Evolutionary conservation across 2,113 vertebrate genomes (phyloP).

Genomic region (Hippopotamus amphibius): DNA sequence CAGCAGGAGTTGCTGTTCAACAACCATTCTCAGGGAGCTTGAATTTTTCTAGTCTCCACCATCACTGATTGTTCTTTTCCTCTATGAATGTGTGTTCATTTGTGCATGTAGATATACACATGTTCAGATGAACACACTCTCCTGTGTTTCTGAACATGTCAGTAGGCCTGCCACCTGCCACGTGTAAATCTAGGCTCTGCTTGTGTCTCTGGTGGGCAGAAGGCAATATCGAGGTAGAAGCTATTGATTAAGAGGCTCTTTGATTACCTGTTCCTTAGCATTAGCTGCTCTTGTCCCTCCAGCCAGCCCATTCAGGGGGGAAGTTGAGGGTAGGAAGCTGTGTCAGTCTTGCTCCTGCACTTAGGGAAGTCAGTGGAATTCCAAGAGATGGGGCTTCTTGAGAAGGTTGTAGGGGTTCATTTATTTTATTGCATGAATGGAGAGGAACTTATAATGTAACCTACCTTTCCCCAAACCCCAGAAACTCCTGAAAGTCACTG

Average conservation of each 20-base stretch:
- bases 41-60: background rate
- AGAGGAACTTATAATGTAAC: background rate
- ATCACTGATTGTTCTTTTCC: background rate
- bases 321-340: background rate
- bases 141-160: constrained; percentile 53
- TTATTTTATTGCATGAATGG: background rate
- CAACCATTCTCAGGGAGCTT: constrained; percentile 37
- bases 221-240: background rate
- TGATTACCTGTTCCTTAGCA: background rate
- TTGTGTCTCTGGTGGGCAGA: background rate
- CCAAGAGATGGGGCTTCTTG: background rate
- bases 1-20: background rate
- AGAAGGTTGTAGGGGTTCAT: background rate
- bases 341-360: background rate
- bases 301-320: background rate
- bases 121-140: background rate
- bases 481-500: background rate
- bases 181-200: background rate
- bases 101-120: background rate
- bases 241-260: background rate
- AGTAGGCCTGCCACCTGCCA: background rate
- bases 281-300: background rate
- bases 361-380: background rate
- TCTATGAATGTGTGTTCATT: background rate
- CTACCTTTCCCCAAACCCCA: background rate